Evolutionary conservation across 2,797 vertebrate species (phyloP), one percentile per base, ranked within the genome.

Genomic region (Borostomias antarcticus): DNA sequence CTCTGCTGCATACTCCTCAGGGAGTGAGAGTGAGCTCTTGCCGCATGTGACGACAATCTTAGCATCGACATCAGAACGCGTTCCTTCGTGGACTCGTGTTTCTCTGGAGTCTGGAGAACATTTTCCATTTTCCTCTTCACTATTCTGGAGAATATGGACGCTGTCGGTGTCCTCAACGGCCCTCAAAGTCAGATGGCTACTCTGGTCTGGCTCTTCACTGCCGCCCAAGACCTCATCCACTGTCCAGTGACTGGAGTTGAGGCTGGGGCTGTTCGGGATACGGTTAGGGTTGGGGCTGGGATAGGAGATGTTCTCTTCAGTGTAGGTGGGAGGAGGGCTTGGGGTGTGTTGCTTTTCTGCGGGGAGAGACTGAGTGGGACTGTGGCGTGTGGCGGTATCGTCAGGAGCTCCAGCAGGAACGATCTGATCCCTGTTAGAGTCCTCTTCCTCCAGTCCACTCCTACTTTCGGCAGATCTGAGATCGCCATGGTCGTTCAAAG

Each of bases 371-470:
- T 47, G 32, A 37, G 4, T 25, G 11, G 57, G 33, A n/a, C 1
- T 0, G 40, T 6, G 1, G 3, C 59, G 32, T 6, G 37, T 23
- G 29, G 11, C n/a, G 6, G 45, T 30, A 0, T 64, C 25, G 11
- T 23, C 40, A 11, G 32, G 23, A 35, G 26, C 2, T 9, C 2
- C 4, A 5, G 10, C 8, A n/a, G 21, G 29, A 11, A 30, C 10
- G 5, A 4, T 58, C 51, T 37, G 57, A 58, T 68, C 61, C 5
- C 21, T 19, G 7, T 21, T 30, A 9, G n/a, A 8, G 37, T 32
- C 28, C 8, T 69, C 61, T 7, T 62, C 47, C 53, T 58, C 58
- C 47, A 60, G 63, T 10, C 43, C 6, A 21, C n/a, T 58, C n/a
- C n/a, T n/a, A n/a, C n/a, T n/a, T n/a, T 29, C 19, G n/a, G 21